These are phyloP conservation scores for Globodera ellingtonae DNA, from an alignment of 1,140 invertebrate genomes.

Conservation along the genomic window DNA sequence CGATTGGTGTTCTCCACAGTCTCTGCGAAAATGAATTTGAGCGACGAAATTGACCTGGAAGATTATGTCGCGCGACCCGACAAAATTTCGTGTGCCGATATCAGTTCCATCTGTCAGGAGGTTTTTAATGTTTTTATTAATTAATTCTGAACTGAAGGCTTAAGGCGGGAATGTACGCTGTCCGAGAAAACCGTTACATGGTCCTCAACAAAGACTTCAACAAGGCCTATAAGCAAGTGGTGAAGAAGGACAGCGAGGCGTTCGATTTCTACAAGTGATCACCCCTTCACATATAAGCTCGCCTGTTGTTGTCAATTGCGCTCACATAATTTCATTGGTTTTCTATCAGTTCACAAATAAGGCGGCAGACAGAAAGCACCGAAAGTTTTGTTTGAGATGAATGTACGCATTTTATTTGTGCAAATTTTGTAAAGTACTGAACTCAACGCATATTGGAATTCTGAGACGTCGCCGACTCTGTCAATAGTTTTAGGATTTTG, in stretches of 20 bases:
- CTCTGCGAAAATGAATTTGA: constrained; percentile 97
- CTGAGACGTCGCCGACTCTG: too few species aligned
- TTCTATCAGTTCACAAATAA: too few species aligned
- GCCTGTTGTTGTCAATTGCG: background rate
- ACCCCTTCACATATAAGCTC: too few species aligned
- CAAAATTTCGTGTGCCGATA: constrained; percentile 96
- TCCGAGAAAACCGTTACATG: constrained; percentile 96
- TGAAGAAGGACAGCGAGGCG: constrained; percentile 98
- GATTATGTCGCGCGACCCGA: constrained; percentile 98
- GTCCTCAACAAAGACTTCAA: constrained; percentile 98
- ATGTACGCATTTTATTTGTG: too few species aligned
- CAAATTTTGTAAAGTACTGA: too few species aligned
- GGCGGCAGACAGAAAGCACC: too few species aligned
- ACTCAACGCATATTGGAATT: too few species aligned
- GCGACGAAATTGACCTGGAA: constrained; percentile 97
- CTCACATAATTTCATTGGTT: background rate
- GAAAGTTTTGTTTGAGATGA: too few species aligned
- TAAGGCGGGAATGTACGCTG: constrained; percentile 85
- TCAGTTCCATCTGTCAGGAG: constrained; percentile 99
- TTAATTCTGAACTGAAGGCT: background rate
- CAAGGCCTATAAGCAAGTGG: constrained; percentile 98
- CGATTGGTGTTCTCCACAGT: constrained; percentile 97
- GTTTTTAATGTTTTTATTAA: background rate
- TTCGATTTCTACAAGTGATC: constrained; percentile 99
- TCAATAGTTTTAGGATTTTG: too few species aligned